Evolutionary conservation across 2,797 vertebrate species (phyloP), one percentile per base, ranked within the genome.

Genomic region (Xiphophorus birchmanni): DNA sequence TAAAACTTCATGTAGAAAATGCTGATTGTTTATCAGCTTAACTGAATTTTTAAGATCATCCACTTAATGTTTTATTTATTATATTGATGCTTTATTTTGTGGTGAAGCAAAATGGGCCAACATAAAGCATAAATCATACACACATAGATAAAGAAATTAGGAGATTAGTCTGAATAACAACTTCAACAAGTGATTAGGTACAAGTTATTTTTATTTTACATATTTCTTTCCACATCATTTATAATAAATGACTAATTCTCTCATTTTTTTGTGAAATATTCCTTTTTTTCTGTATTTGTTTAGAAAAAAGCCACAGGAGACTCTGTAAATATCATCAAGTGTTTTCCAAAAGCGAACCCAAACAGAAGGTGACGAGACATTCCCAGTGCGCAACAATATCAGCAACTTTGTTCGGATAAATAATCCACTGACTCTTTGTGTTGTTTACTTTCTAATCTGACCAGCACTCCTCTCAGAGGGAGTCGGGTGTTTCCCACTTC

Each of bases 401-500:
- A 78, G 73, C 45, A 81, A 81, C 73, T 81, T 81, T 40, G 54
- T 81, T 56, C 76, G 54, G 76, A 84, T 81, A 75, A 78, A 81
- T 47, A 52, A 74, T 73, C 9, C 32, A 29, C 67, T 73, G 76
- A 72, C 54, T 82, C 83, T 81, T 84, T 85, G 85, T 87, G 78
- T 81, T 82, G 87, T 89, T 89, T 81, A 65, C 80, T 77, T 80
- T 89, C 82, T 88, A 90, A 92, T 91, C 84, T 84, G 91, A 91
- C 88, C 91, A 77, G 82, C 85, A 45, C 77, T 85, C 82, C 60
- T 82, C 82, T 91, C 85, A 21, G 84, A 89, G 91, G 92, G 92
- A 92, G 88, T 78, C 17, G 91, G 75, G n/a, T 94, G 94, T 93
- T 91, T 74, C 75, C 94, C 78, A 82, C 67, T 32, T 93, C 60